Evolutionary conservation across 2,113 vertebrate genomes (phyloP).

Genomic region (Ranitomeya variabilis): DNA sequence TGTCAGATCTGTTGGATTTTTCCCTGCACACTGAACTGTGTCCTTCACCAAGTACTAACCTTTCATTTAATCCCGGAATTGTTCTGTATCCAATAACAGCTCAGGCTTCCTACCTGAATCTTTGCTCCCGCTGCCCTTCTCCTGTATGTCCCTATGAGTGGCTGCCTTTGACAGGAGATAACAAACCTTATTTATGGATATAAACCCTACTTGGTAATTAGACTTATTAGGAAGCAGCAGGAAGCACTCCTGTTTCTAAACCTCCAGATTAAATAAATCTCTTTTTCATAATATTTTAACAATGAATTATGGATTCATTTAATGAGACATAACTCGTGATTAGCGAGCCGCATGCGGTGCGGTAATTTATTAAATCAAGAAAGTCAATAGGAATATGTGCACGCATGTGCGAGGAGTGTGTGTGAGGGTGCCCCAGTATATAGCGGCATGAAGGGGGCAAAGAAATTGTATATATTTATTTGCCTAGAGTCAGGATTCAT

Average conservation of each 20-base stretch:
- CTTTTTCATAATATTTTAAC: constrained; percentile 52
- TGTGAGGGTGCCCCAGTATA: neutral
- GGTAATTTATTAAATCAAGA: constrained; percentile 38
- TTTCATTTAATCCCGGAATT: neutral
- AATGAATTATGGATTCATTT: constrained; percentile 47
- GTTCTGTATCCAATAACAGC: neutral
- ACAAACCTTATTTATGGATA: constrained; percentile 56
- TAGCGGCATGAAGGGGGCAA: neutral
- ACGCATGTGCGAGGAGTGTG: neutral
- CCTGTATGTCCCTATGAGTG: neutral
- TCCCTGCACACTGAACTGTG: neutral
- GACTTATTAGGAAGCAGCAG: constrained; percentile 55
- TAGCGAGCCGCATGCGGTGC: constrained; percentile 18
- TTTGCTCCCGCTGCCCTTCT: neutral
- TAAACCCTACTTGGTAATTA: constrained; percentile 50
- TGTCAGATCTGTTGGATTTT: neutral
- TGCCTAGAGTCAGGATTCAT: neutral
- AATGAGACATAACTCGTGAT: constrained; percentile 49
- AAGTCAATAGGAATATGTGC: neutral
- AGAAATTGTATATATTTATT: neutral
- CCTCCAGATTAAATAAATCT: constrained; percentile 51
- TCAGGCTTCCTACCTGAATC: neutral
- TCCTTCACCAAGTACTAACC: neutral
- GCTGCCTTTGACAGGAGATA: constrained; percentile 42
- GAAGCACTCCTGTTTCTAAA: constrained; percentile 51